Evolutionary conservation across 2,113 vertebrate genomes (phyloP).

Genomic region (Oncorhynchus kisutch): DNA sequence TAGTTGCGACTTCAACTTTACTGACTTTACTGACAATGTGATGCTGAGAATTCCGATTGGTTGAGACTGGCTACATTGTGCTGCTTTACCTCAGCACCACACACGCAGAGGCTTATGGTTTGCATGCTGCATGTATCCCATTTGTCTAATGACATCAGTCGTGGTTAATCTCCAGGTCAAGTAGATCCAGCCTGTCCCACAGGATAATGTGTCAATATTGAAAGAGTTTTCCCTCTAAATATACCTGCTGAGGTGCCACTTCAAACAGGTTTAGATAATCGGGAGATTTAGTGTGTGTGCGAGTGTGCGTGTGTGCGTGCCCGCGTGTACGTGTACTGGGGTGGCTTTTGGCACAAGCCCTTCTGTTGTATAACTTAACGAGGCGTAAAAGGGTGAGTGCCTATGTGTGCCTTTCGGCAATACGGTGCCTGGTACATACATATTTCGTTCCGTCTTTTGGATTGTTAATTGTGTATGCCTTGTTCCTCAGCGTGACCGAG

Average conservation of each 20-base stretch:
- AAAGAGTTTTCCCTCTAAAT: not conserved
- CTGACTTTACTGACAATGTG: too few species aligned
- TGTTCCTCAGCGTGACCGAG: too few species aligned
- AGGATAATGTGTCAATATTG: not conserved
- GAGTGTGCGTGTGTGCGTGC: constrained; percentile 3
- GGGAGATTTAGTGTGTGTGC: not conserved
- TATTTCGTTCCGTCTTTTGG: not conserved
- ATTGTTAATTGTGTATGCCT: too few species aligned
- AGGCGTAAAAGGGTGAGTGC: too few species aligned
- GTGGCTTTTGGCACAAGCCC: not conserved
- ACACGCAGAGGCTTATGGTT: not conserved
- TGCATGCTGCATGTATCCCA: not conserved
- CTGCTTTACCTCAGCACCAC: too few species aligned
- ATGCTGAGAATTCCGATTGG: too few species aligned
- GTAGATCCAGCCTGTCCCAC: not conserved
- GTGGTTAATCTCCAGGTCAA: not conserved
- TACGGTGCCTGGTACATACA: not conserved
- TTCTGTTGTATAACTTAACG: too few species aligned
- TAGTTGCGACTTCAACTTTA: not conserved
- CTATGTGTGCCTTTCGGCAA: not conserved
- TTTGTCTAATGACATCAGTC: constrained; percentile 4
- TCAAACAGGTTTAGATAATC: not conserved
- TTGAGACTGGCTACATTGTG: not conserved
- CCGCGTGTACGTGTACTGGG: not conserved
- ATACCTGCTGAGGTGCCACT: not conserved